phyloP scores from a whole-genome alignment of 2,113 vertebrate species.

The Elaphurus davidianus region DNA sequence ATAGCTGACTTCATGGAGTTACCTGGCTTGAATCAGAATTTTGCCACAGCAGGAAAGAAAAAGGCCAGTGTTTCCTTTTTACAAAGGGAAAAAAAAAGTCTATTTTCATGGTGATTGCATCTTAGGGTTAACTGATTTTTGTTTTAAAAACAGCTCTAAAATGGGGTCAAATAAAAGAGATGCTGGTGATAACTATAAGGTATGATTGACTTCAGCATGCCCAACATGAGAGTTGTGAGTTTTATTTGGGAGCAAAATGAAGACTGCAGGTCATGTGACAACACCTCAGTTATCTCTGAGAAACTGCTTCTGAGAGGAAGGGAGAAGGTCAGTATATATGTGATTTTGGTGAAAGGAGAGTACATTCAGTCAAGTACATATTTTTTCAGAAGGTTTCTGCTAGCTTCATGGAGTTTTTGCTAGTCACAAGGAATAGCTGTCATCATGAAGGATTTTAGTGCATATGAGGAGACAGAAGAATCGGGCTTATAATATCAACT shows the following conservation, averaged over 20 bases:
- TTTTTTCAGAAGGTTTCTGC: neutral
- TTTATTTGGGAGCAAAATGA: neutral
- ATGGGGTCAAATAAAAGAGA: neutral
- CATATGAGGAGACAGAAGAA: neutral
- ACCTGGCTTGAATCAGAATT: neutral
- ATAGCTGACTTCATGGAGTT: neutral
- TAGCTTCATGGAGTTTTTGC: neutral
- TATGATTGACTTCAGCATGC: neutral
- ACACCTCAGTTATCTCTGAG: neutral
- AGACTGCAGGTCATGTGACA: neutral
- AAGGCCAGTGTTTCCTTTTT: neutral
- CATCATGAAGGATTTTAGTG: neutral
- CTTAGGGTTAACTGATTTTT: neutral
- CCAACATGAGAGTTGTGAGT: neutral
- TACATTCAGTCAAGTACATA: neutral
- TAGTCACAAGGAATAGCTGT: neutral
- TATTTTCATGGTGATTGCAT: neutral
- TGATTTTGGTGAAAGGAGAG: neutral
- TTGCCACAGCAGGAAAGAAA: neutral
- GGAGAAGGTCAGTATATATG: neutral
- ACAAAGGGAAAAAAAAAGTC: neutral
- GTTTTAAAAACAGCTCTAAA: neutral
- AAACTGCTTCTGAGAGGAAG: neutral
- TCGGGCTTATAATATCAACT: neutral
- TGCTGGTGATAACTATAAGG: neutral